A percentile compares a stretch with the other conserved stretches of the same genome.
Evolutionary conservation across 2,113 vertebrate species (phyloP).

Genomic region (Formicarius rufipectus): DNA sequence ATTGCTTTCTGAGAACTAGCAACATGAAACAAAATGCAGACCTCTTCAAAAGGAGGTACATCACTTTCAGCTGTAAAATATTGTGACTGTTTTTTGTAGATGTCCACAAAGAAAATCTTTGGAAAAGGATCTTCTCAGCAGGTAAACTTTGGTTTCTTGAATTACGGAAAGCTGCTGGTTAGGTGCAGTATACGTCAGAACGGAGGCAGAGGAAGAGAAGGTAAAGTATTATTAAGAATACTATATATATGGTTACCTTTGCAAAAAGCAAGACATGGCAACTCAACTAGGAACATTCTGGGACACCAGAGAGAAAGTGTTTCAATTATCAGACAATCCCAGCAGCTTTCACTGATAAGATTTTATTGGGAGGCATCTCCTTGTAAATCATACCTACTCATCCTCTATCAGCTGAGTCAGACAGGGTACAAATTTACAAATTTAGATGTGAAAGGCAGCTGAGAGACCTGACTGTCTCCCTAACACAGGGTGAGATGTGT

Average conservation of each 20-base stretch:
- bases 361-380: not conserved
- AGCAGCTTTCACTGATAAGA: not conserved
- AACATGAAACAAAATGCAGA: conserved; percentile 46
- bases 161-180: not conserved
- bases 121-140: not conserved
- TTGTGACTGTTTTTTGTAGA: not conserved
- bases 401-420: not conserved
- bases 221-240: not conserved
- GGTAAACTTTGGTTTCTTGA: not conserved
- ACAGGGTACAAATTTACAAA: not conserved
- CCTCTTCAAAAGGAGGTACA: not conserved
- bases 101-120: not conserved
- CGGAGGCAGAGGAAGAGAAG: not conserved
- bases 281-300: not conserved
- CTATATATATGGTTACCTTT: not conserved
- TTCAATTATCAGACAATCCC: not conserved
- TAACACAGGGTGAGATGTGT: not conserved
- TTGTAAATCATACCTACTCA: not conserved
- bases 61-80: not conserved
- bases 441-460: not conserved
- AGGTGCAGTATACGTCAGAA: not conserved
- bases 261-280: not conserved
- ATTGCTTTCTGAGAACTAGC: conserved; percentile 26
- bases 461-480: not conserved
- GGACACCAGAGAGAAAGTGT: not conserved